phyloP scores from a whole-genome alignment of 2,888 invertebrate genomes.

The Dicranocentrus wangi region DNA sequence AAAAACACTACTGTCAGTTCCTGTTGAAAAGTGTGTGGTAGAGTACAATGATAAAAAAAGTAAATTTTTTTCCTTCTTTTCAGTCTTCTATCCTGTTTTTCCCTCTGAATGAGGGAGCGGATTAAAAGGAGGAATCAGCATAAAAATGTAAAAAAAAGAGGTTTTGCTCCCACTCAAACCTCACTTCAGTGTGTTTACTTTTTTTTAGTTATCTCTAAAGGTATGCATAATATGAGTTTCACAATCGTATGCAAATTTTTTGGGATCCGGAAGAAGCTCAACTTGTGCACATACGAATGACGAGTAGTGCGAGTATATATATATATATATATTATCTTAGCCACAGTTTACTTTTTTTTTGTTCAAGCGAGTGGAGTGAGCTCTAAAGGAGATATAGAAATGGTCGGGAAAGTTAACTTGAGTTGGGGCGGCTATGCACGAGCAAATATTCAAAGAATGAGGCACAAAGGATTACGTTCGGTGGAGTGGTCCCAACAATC shows the following conservation, averaged over 20 bases:
- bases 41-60: conserved; percentile 7
- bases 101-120: conserved; percentile 25
- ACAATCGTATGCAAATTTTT: conserved; percentile 27
- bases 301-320: neutral
- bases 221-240: too few relatives aligned
- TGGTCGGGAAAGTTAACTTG: too few relatives aligned
- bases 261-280: neutral
- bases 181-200: neutral
- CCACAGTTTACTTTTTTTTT: neutral
- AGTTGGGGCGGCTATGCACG: too few relatives aligned
- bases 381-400: too few relatives aligned
- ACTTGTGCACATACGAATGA: neutral
- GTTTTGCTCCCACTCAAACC: neutral
- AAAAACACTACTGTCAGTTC: neutral
- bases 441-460: too few relatives aligned
- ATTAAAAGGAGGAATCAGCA: conserved; percentile 40
- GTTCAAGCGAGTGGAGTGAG: too few relatives aligned
- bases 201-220: neutral
- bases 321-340: neutral
- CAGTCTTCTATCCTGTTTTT: too few relatives aligned
- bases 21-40: neutral
- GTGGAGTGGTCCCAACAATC: too few relatives aligned
- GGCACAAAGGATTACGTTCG: too few relatives aligned
- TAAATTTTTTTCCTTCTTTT: neutral
- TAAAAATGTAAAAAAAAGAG: conserved; percentile 14